Evolutionary conservation across 2,797 vertebrate genomes (phyloP).

Genomic region (Phoebastria nigripes): DNA sequence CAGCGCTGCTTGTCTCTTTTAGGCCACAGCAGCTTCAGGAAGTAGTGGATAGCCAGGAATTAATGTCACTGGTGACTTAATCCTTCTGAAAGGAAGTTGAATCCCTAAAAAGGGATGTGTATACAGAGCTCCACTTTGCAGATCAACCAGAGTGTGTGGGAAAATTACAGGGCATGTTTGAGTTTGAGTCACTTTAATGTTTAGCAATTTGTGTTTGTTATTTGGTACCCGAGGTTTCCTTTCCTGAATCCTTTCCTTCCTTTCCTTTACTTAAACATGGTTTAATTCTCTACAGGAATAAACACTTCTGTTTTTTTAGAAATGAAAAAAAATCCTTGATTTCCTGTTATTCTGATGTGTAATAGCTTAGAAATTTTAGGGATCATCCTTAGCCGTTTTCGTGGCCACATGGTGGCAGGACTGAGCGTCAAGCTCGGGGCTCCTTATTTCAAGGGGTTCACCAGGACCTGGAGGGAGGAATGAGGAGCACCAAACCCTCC

Average conservation of each 20-base stretch:
- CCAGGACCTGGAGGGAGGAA: background rate
- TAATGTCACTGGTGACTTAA: background rate
- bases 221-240: background rate
- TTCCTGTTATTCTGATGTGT: background rate
- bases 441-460: background rate
- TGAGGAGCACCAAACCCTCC: background rate
- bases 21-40: background rate
- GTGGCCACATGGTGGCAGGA: background rate
- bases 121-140: background rate
- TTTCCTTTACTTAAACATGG: background rate
- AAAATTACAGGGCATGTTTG: background rate
- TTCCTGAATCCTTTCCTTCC: background rate
- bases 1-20: background rate
- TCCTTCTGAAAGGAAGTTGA: background rate
- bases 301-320: background rate
- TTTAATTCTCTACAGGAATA: background rate
- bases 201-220: background rate
- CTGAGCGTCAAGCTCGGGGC: rapidly evolving
- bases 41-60: background rate
- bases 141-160: background rate
- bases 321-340: background rate
- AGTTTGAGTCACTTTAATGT: background rate
- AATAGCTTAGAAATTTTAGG: background rate
- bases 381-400: background rate
- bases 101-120: background rate